Evolutionary conservation across 2,888 invertebrate genomes (phyloP).

Genomic region (Temnothorax ravouxi): DNA sequence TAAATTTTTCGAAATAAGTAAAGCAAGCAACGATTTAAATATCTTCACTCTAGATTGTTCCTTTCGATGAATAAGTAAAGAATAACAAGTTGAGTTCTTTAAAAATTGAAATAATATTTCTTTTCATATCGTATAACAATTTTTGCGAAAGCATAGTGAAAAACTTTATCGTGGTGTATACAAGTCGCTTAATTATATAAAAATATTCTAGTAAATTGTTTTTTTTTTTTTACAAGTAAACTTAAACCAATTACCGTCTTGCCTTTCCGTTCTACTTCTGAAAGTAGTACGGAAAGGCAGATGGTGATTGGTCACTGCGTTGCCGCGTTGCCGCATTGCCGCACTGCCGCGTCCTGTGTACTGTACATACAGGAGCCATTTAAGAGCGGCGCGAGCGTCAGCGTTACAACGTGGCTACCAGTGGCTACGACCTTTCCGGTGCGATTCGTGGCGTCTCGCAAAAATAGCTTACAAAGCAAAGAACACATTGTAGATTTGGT

Average conservation of each 20-base stretch:
- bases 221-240: slow-evolving; percentile 42
- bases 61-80: not conserved
- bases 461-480: too few species aligned
- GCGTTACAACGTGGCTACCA: too few species aligned
- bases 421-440: too few species aligned
- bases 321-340: too few species aligned
- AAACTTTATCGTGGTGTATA: not conserved
- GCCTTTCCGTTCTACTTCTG: too few species aligned
- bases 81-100: not conserved
- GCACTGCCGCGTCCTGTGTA: too few species aligned
- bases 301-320: too few species aligned
- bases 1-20: slow-evolving; percentile 23
- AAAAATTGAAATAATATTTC: slow-evolving; percentile 18
- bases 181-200: slow-evolving; percentile 14
- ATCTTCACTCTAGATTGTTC: not conserved
- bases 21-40: slow-evolving; percentile 20
- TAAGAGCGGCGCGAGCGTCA: too few species aligned
- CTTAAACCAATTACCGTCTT: slow-evolving; percentile 21
- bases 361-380: too few species aligned
- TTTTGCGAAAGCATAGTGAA: not conserved
- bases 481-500: too few species aligned
- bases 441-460: too few species aligned
- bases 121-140: not conserved
- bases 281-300: too few species aligned
- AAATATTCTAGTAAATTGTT: slow-evolving; percentile 54